These are phyloP conservation scores for Pterophyllum scalare DNA, from an alignment of 2,113 vertebrate species.

Conservation along the genomic window DNA sequence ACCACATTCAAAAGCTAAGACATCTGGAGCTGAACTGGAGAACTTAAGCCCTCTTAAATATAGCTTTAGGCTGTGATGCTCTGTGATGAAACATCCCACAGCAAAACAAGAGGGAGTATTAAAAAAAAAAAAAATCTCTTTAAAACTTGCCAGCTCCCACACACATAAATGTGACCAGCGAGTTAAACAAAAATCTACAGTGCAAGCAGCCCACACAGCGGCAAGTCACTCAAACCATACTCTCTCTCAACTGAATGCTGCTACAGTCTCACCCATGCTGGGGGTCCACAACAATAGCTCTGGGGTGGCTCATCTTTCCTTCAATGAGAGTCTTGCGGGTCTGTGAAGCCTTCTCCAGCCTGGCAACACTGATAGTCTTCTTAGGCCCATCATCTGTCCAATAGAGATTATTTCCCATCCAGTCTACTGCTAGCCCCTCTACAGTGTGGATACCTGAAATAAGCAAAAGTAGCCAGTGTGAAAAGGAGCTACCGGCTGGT, in stretches of 20 bases:
- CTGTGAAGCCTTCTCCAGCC: constrained; percentile 94
- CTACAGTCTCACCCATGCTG: constrained; percentile 86
- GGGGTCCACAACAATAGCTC: constrained; percentile 95
- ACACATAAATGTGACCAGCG: not conserved
- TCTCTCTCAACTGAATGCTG: not conserved
- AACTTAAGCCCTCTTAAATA: not conserved
- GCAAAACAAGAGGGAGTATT: not conserved
- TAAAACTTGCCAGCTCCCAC: constrained; percentile 23
- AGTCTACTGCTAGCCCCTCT: constrained; percentile 96
- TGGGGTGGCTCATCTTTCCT: constrained; percentile 96
- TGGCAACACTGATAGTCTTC: constrained; percentile 95
- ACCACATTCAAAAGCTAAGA: constrained; percentile 1
- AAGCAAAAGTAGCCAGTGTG: not conserved
- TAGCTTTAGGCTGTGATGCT: not conserved
- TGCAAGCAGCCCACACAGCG: not conserved
- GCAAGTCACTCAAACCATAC: not conserved
- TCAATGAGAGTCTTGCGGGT: constrained; percentile 93
- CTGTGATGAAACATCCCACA: constrained; percentile 8
- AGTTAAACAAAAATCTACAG: not conserved
- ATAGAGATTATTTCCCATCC: constrained; percentile 97
- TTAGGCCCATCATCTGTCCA: constrained; percentile 98
- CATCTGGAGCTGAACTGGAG: not conserved
- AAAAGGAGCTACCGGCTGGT: not conserved
- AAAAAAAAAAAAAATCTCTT: not conserved
- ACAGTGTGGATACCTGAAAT: constrained; percentile 93